Evolutionary conservation across 2,113 vertebrate species (phyloP).

Genomic region (Peromyscus polionotus): DNA sequence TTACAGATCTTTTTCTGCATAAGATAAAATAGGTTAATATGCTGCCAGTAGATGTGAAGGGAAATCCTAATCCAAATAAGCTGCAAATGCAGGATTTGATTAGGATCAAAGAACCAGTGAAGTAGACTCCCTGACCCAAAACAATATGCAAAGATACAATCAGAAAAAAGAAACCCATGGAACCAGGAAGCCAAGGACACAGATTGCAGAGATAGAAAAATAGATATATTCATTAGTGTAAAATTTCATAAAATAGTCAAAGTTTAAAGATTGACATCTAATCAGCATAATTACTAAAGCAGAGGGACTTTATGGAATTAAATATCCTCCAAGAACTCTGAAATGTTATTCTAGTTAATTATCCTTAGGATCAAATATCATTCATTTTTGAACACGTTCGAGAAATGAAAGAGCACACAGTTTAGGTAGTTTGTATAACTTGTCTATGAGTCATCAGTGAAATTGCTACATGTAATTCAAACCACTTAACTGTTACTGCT

Average conservation of each 20-base stretch:
- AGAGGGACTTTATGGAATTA: constrained; percentile 39
- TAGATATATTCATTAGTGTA: constrained; percentile 36
- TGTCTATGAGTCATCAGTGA: constrained; percentile 39
- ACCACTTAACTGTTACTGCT: neutral
- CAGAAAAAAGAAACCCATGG: constrained; percentile 16
- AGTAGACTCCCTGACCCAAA: constrained; percentile 17
- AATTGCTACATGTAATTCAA: constrained; percentile 4
- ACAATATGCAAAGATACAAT: constrained; percentile 18
- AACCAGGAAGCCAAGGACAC: neutral
- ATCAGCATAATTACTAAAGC: constrained; percentile 18
- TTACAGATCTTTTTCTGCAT: neutral
- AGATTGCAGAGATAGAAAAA: constrained; percentile 25
- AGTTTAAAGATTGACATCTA: constrained; percentile 18
- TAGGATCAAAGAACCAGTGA: constrained; percentile 28
- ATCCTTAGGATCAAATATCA: constrained; percentile 60
- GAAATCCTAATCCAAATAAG: constrained; percentile 40
- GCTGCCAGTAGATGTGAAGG: constrained; percentile 31
- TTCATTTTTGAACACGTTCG: neutral
- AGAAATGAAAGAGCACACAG: constrained; percentile 23
- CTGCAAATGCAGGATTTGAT: constrained; percentile 42
- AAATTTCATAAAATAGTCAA: constrained; percentile 52
- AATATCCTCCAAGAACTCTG: constrained; percentile 57
- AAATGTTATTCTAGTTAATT: constrained; percentile 42
- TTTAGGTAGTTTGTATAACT: constrained; percentile 4
- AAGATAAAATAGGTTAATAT: constrained; percentile 20